phyloP scores from a whole-genome alignment of 2,888 invertebrate genomes.

The Thyatira batis region DNA sequence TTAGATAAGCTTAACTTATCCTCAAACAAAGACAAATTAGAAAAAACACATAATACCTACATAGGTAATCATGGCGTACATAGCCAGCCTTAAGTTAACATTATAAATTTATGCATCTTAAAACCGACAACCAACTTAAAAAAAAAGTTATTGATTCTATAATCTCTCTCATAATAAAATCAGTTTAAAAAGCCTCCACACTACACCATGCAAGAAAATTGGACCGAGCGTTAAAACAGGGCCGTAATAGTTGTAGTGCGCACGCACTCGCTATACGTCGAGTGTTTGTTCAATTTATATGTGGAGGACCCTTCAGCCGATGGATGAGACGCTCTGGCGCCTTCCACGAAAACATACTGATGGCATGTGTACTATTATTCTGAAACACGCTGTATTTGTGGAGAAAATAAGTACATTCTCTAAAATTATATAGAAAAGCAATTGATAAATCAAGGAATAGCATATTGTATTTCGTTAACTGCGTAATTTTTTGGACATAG shows the following conservation, averaged over 20 bases:
- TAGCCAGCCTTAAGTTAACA: too few relatives aligned
- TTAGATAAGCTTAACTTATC: too few relatives aligned
- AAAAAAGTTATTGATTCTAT: too few relatives aligned
- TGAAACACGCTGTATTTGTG: not conserved
- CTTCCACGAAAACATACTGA: constrained; percentile 18
- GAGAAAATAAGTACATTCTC: not conserved
- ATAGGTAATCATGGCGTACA: too few relatives aligned
- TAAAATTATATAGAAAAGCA: not conserved
- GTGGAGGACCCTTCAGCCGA: constrained; percentile 45
- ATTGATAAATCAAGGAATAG: not conserved
- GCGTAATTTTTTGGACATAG: too few relatives aligned
- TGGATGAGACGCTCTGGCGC: constrained; percentile 61
- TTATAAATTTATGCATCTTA: too few relatives aligned
- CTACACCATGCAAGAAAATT: not conserved
- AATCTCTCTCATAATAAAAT: too few relatives aligned
- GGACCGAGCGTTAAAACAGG: constrained; percentile 14
- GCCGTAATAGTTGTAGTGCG: constrained; percentile 20
- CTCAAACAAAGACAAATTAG: too few relatives aligned
- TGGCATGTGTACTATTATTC: not conserved
- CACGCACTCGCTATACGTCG: constrained; percentile 17
- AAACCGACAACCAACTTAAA: too few relatives aligned
- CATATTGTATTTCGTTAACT: too few relatives aligned
- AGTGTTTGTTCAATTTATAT: constrained; percentile 65
- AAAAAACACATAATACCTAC: too few relatives aligned
- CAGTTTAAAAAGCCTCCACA: not conserved